These are phyloP conservation scores for Rhopilema esculentum DNA, from an alignment of 30 jellyfish, hydroid and myxozoan species.

Conservation along the genomic window DNA sequence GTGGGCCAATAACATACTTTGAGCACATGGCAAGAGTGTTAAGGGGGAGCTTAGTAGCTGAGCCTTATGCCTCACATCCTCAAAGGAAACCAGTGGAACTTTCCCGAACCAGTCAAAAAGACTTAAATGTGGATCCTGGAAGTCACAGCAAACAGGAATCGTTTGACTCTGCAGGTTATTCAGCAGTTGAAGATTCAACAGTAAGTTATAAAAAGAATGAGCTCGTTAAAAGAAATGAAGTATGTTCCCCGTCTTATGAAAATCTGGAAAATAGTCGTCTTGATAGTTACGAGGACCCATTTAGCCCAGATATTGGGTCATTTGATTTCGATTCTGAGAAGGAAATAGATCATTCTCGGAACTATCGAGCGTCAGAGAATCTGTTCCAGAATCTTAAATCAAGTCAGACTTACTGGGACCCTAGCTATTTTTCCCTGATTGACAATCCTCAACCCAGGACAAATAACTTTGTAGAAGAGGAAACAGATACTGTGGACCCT, in stretches of 20 bases:
- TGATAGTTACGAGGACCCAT: neutral
- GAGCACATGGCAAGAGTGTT: slow-evolving; percentile 43
- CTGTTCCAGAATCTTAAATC: neutral
- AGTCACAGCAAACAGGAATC: neutral
- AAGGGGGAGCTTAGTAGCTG: slow-evolving; percentile 38
- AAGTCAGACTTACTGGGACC: slow-evolving; percentile 22
- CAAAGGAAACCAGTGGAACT: slow-evolving; percentile 15
- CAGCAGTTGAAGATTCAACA: neutral
- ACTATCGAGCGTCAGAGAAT: neutral
- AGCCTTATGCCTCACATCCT: slow-evolving; percentile 56
- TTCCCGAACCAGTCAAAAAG: neutral
- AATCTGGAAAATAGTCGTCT: neutral
- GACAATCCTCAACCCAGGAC: neutral
- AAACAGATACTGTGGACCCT: neutral
- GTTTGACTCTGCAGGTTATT: neutral
- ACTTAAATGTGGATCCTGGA: neutral
- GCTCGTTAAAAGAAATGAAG: too few species aligned
- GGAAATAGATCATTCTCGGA: neutral
- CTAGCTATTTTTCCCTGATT: slow-evolving; percentile 45
- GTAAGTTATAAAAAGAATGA: neutral
- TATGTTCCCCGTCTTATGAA: neutral
- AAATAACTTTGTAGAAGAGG: neutral
- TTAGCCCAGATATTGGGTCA: neutral
- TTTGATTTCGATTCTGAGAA: neutral
- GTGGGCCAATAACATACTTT: slow-evolving; percentile 52